These are phyloP conservation scores for Orthosia incerta DNA, from an alignment of 2,888 invertebrate species.

Conservation along the genomic window DNA sequence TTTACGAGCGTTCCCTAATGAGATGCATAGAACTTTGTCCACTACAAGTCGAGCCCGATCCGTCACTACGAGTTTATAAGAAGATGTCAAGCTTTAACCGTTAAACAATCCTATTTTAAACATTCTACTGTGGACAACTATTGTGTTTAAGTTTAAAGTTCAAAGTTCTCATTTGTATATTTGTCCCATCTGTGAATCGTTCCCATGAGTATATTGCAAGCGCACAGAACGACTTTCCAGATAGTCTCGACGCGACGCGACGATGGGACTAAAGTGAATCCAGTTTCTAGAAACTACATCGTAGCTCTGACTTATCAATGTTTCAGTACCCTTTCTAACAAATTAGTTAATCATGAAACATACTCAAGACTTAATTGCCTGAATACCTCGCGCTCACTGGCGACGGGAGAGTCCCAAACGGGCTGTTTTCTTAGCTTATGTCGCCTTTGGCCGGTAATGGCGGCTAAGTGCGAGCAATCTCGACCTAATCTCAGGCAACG, in stretches of 20 bases:
- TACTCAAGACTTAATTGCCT: background rate
- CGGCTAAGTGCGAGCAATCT: slow-evolving; percentile 32
- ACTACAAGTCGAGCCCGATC: background rate
- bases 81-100: background rate
- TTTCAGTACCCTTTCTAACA: slow-evolving; percentile 22
- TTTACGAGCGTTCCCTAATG: slow-evolving; percentile 11
- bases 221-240: background rate
- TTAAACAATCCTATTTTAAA: background rate
- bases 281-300: background rate
- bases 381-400: background rate
- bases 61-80: background rate
- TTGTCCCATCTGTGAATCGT: background rate
- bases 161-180: background rate
- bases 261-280: background rate
- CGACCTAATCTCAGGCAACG: slow-evolving; percentile 27
- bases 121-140: background rate
- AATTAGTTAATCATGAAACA: slow-evolving; percentile 6
- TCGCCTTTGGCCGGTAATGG: slow-evolving; percentile 29
- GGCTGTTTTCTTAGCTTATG: slow-evolving; percentile 11
- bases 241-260: too few relatives aligned
- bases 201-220: background rate
- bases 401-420: background rate
- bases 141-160: slow-evolving; percentile 2
- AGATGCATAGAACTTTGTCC: slow-evolving; percentile 24
- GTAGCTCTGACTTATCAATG: background rate